These are phyloP conservation scores for Scopus umbretta DNA, from an alignment of 2,113 vertebrate species.

Conservation along the genomic window DNA sequence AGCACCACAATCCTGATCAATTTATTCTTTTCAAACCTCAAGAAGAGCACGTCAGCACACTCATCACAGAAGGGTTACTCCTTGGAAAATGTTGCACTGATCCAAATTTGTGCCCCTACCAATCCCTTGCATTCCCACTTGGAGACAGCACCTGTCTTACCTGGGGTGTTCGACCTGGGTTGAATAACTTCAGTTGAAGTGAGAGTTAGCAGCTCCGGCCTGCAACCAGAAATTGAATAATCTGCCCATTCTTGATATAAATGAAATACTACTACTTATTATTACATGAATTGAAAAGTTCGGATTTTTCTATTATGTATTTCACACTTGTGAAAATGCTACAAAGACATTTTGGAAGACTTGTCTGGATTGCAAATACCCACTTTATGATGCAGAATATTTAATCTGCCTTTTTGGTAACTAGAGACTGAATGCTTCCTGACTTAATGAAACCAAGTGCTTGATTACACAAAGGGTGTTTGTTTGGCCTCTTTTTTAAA, in stretches of 20 bases:
- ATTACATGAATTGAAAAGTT: neutral
- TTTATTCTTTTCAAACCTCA: neutral
- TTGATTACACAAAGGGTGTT: neutral
- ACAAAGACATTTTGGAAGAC: neutral
- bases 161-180: conserved; percentile 23
- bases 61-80: neutral
- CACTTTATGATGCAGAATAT: neutral
- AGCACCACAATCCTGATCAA: neutral
- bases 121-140: neutral
- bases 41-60: neutral
- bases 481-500: neutral
- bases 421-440: neutral
- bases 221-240: conserved; percentile 28
- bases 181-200: conserved; percentile 24
- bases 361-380: neutral
- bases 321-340: neutral
- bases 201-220: conserved; percentile 75
- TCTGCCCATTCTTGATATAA: neutral
- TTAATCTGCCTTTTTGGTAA: neutral
- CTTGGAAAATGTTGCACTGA: neutral
- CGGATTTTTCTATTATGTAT: neutral
- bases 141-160: conserved; percentile 23
- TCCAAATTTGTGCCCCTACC: neutral
- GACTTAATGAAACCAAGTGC: neutral
- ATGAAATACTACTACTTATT: neutral